Conservation (phyloP, 2,888 invertebrate genomes). For the Chrysina gloriosa region DNA sequence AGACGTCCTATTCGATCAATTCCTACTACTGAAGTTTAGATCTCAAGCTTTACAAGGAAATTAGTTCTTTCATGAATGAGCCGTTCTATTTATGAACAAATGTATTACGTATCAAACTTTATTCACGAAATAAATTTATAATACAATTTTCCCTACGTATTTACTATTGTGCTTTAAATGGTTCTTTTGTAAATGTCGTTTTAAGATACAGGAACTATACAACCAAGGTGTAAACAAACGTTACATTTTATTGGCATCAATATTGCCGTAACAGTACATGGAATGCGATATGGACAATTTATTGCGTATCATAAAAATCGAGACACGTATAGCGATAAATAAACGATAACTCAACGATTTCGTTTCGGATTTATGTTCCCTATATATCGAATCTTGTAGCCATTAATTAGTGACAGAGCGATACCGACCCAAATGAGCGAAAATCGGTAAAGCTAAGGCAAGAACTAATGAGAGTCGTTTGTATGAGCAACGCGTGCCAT, state of each 20-base stretch:
- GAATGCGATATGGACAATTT: slow-evolving; percentile 19
- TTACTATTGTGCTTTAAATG: neutral
- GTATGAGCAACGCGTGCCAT: slow-evolving; percentile 29
- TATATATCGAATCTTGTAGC: slow-evolving; percentile 32
- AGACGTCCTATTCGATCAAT: no score
- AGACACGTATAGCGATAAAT: slow-evolving; percentile 32
- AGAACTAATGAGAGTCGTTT: slow-evolving; percentile 32
- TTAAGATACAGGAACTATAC: no score
- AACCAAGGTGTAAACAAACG: neutral
- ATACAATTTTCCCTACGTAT: neutral
- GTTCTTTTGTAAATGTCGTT: neutral
- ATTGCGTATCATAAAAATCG: slow-evolving; percentile 30
- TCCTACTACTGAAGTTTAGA: no score
- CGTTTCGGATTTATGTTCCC: slow-evolving; percentile 27
- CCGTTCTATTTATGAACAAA: no score
- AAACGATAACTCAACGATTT: slow-evolving; percentile 32
- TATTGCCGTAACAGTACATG: slow-evolving; percentile 6
- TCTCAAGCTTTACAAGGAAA: no score
- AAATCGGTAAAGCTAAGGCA: slow-evolving; percentile 36
- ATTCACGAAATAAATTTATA: no score
- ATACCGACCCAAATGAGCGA: slow-evolving; percentile 29
- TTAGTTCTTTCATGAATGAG: no score
- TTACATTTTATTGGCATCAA: neutral
- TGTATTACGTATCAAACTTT: no score
- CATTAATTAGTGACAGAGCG: slow-evolving; percentile 36